Base-by-base conservation (phyloP, 2,113 vertebrate species). In the Hymenochirus boettgeri region DNA sequence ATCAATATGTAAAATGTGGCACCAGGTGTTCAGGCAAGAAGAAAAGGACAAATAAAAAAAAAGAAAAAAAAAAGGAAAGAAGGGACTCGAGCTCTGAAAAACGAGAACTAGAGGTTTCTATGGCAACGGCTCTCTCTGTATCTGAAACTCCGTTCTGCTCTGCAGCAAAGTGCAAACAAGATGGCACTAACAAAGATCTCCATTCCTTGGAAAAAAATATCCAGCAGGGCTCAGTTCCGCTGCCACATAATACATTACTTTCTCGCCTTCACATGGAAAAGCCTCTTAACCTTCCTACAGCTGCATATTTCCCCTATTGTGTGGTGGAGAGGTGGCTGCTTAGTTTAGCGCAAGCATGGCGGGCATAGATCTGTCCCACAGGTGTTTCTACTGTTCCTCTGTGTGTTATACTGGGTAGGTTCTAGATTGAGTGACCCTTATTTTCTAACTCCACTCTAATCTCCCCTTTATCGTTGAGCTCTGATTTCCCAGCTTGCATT, bases 101-200 rank as follows among this genome's bases (percentile, higher is more conserved):
- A 65, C 63, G 57, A 57, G 55, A 35, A 45, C 47, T 21, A 27
- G 22, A 35, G 18, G 55, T 69, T 69, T 53, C 65, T 31, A 69
- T 69, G 65, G 19, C 56, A 69, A 67, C 56, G 46, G 46, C 55
- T 50, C 33, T n/a, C 21, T 17, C 45, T 12, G 25, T 57, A 45
- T 18, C 64, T 23, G 19, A 57, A 47, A 66, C 46, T 47, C 12
- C 45, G 35, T 15, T 51, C 54, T 29, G 51, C 53, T 60, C 65
- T 60, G 47, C 35, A 53, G 56, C 31, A 51, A 60, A 52, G 65
- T 60, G 65, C 56, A 69, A 53, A 53, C 57, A 69, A 60, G 56
- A 69, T 12, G 65, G 65, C 17, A 27, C 48, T 50, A 23, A 29
- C 50, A 55, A n/a, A 47, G 21, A 18, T 60, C 24, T 53, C 13